Base-by-base conservation (phyloP, 2,888 invertebrate genomes). In the Phengaris alcon region DNA sequence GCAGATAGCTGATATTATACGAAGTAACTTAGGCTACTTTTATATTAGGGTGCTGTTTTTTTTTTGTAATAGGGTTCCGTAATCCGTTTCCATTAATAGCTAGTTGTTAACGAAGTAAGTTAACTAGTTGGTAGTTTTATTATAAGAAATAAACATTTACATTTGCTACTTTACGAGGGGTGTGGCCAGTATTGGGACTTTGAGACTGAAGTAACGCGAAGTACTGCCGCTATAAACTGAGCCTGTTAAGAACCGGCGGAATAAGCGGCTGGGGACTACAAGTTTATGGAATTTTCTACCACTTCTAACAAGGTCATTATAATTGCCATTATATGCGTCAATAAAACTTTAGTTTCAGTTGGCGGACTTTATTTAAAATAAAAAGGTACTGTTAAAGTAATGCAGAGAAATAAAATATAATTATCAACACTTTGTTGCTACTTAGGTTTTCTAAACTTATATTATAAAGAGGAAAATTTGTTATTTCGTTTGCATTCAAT, bases 181-280 rank as follows among this genome's bases (percentile, higher is more conserved):
- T 64, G 68, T 48, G 51, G 68, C 76, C 74, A 74, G 76, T 46
- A 35, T 54, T 75, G 77, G 77, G 75, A 72, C 72, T 55, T 70
- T 70, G 55, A 70, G 70, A 54, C 51, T 72, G 12, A 3, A 76
- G 77, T 73, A 77, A 77, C 76, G 6, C 48, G 76, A 75, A 79
- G 75, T 77, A 75, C 78, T 75, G 59, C 73, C 13, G 76, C 77
- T 74, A 77, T 79, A 77, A 80, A 80, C 76, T 78, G 77, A 78
- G 79, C 75, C 80, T 78, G 77, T 79, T 78, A 76, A 79, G 77
- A 75, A 76, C 77, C 73, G 73, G 76, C 73, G 70, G 73, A 75
- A 79, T 77, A 68, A 75, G 74, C 64, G 73, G 68, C 78, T 73
- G 78, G 78, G 79, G 76, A 73, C 74, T 12, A 68, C 68, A 73